Conservation (phyloP, 2,888 invertebrate species). For the Coecobrya sp. region DNA sequence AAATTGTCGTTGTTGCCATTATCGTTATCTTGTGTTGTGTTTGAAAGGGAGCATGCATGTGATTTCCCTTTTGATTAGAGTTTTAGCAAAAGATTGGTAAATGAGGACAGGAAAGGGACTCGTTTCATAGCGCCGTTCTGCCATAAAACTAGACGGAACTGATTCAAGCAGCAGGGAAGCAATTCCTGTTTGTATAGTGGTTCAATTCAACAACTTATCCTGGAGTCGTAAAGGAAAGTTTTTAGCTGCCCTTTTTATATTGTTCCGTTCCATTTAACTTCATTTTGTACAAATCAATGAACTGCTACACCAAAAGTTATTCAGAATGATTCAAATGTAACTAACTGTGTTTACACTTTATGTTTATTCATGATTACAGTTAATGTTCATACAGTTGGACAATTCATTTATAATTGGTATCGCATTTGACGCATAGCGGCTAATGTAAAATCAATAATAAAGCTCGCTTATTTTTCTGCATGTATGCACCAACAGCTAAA, state of each 20-base stretch:
- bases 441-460: slow-evolving; percentile 5
- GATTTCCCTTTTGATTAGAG: slow-evolving; percentile 18
- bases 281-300: slow-evolving; percentile 27
- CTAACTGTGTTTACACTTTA: background rate
- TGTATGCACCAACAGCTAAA: background rate
- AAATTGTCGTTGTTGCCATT: background rate
- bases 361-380: background rate
- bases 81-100: background rate
- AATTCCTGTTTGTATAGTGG: too few relatives aligned
- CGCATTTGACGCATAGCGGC: background rate
- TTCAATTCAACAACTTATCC: background rate
- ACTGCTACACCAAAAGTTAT: background rate
- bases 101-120: background rate
- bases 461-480: background rate
- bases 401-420: background rate
- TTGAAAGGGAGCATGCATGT: background rate
- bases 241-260: slow-evolving; percentile 12
- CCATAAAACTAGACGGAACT: background rate
- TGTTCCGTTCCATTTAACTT: slow-evolving; percentile 21
- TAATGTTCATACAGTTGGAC: background rate
- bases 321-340: background rate
- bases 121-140: background rate
- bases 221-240: background rate
- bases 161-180: background rate
- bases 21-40: slow-evolving; percentile 12